Evolutionary conservation across 2,113 vertebrate genomes (phyloP).

Genomic region (Pelvicachromis taeniatus): DNA sequence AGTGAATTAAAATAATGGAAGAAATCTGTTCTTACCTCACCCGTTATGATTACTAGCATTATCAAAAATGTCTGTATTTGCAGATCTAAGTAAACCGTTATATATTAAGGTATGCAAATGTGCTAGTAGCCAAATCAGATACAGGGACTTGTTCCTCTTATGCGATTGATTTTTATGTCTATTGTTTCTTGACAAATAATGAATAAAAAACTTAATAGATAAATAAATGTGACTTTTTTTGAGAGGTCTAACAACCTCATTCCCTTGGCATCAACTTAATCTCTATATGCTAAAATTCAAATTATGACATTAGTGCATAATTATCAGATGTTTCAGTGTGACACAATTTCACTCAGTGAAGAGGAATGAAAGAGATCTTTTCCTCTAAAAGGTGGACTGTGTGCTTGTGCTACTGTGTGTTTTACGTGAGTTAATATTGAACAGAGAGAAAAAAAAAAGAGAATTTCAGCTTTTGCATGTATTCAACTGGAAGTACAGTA

Average conservation of each 20-base stretch:
- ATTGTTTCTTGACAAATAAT: background rate
- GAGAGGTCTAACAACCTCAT: background rate
- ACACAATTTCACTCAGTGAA: background rate
- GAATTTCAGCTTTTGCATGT: rapidly evolving
- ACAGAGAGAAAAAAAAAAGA: background rate
- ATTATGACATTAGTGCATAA: background rate
- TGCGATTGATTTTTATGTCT: background rate
- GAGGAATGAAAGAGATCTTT: background rate
- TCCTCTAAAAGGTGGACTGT: background rate
- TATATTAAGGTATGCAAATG: background rate
- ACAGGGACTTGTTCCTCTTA: background rate
- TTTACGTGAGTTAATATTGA: rapidly evolving
- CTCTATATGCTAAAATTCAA: background rate
- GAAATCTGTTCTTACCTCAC: background rate
- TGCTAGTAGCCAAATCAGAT: background rate
- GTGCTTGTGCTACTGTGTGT: background rate
- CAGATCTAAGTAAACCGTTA: background rate
- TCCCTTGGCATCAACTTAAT: background rate
- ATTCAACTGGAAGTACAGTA: background rate
- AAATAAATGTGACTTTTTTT: background rate
- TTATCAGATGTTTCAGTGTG: background rate
- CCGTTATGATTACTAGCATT: background rate
- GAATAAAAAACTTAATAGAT: background rate
- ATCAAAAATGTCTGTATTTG: background rate
- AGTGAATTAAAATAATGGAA: background rate